Evolutionary conservation across 2,113 vertebrate species (phyloP), one percentile per base, ranked within the genome.

Genomic region (Stigmatopora nigra): DNA sequence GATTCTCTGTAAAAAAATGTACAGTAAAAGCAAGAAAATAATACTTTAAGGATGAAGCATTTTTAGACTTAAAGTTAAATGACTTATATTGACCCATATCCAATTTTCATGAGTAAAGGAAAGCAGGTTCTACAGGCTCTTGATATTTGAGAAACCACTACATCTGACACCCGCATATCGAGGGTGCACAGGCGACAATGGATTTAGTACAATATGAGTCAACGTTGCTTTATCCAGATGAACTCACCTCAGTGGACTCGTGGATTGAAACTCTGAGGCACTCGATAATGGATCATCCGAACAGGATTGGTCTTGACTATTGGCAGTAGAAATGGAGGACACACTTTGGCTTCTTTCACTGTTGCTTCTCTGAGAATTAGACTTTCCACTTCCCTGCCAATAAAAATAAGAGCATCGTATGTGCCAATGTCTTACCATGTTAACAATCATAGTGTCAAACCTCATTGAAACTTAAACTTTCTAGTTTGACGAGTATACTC

Each of bases 371-470:
- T 90, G 90, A 71, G 86, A 69, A 86, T 86, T 91, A 71, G 86
- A 78, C 90, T 88, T 95, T 82, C 57, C 94, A 86, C 76, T 91
- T 22, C 94, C 93, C 96, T 98, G 78, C n/a, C 45, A 71, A 70
- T 52, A 61, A 51, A 81, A 15, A 81, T 16, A 80, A 17, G 36
- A 5, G 19, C 20, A n/a, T 5, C 0, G 5, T 2, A 19, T 38
- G 17, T 19, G 19, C 38, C 9, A 63, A 47, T 17, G 46, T 14
- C 10, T 15, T 41, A 4, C 35, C 44, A 31, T 3, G 7, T 44
- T 1, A 15, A 56, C 47, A 48, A 15, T 8, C 36, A 45, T 20
- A n/a, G 44, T 10, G n/a, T 52, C 22, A 25, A 57, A 63, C 5
- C n/a, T 1, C 45, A 45, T 45, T 2, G 19, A 14, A 56, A 13